Conservation (phyloP, 2,888 invertebrate genomes). For the Trissolcus japonicus region DNA sequence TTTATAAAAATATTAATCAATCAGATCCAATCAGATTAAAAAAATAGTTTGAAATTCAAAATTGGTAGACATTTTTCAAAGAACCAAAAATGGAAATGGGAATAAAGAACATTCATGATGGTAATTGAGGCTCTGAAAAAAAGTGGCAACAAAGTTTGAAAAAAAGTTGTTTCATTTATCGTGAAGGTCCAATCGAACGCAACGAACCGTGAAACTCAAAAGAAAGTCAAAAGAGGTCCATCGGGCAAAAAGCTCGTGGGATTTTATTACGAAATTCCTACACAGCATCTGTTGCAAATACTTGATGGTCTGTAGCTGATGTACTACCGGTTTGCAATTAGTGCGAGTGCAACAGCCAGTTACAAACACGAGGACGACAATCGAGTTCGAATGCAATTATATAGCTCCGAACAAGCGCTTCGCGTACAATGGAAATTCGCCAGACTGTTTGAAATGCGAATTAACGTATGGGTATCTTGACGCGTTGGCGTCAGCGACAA, state of each 20-base stretch:
- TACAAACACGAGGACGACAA: constrained; percentile 53
- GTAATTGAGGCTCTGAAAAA: background rate
- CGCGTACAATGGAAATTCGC: constrained; percentile 71
- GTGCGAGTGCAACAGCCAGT: constrained; percentile 55
- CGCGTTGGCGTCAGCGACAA: constrained; percentile 62
- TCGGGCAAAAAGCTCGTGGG: constrained; percentile 33
- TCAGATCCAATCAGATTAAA: no score
- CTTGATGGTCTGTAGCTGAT: constrained; percentile 53
- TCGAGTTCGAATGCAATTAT: constrained; percentile 66
- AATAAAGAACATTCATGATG: background rate
- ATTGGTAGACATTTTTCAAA: no score
- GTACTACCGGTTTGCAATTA: constrained; percentile 54
- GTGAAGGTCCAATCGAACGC: constrained; percentile 23
- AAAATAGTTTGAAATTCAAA: no score
- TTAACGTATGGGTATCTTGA: constrained; percentile 70
- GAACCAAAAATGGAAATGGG: background rate
- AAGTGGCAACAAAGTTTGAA: constrained; percentile 6
- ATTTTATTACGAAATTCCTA: constrained; percentile 57
- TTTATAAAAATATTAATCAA: no score
- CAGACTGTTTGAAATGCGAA: constrained; percentile 73
- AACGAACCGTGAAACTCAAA: constrained; percentile 45
- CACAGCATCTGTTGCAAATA: constrained; percentile 38
- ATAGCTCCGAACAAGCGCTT: constrained; percentile 61
- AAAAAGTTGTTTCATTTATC: constrained; percentile 32
- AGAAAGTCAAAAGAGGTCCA: constrained; percentile 44